Evolutionary conservation across 1,140 invertebrate genomes (phyloP).

Genomic region (Halictus rubicundus): DNA sequence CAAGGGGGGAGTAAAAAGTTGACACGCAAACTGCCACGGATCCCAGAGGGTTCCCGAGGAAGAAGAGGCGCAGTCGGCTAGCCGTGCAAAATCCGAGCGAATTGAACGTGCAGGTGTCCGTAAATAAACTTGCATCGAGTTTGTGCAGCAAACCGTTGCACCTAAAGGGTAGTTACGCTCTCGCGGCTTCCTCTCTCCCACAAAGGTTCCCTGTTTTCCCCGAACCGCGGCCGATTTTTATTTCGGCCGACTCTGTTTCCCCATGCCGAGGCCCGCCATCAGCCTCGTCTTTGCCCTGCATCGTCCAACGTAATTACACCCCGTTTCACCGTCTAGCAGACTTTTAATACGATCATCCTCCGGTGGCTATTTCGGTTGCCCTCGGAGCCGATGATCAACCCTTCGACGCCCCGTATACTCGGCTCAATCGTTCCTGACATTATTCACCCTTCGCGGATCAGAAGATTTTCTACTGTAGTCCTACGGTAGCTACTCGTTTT

Average conservation of each 20-base stretch:
- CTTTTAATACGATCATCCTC: too few relatives aligned
- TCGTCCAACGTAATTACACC: constrained; percentile 55
- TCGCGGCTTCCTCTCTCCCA: constrained; percentile 53
- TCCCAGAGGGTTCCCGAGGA: too few relatives aligned
- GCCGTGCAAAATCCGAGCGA: constrained; percentile 55
- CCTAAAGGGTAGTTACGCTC: constrained; percentile 69
- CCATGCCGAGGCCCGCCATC: not conserved
- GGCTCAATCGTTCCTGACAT: too few relatives aligned
- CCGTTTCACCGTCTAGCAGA: too few relatives aligned
- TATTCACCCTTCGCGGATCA: too few relatives aligned
- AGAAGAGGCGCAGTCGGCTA: too few relatives aligned
- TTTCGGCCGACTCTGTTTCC: constrained; percentile 45
- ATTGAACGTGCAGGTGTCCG: constrained; percentile 68
- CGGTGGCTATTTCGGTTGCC: too few relatives aligned
- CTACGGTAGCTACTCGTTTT: too few relatives aligned
- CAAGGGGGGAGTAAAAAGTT: constrained; percentile 10
- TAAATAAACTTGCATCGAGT: constrained; percentile 71
- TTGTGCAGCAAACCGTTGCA: constrained; percentile 66
- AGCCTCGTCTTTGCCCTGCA: not conserved
- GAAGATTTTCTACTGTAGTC: too few relatives aligned
- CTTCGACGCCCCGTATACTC: too few relatives aligned
- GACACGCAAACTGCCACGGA: constrained; percentile 41
- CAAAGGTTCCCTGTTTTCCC: constrained; percentile 51
- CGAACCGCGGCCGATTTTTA: constrained; percentile 49
- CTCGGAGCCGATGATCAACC: too few relatives aligned